Conservation (phyloP, 2,797 vertebrate species). For the Muscicapa comitata region DNA sequence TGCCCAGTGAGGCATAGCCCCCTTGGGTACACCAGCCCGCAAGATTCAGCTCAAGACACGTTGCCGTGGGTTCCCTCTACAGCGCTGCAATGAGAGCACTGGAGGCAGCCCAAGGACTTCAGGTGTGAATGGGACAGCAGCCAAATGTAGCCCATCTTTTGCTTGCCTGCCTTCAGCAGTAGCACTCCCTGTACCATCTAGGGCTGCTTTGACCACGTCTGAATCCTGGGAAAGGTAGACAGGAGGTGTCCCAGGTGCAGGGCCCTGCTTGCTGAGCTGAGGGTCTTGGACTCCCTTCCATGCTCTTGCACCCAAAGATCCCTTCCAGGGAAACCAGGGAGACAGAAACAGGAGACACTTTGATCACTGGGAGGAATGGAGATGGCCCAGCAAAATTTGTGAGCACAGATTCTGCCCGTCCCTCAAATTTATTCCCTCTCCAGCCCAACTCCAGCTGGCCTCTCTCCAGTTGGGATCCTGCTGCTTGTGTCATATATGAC, state of each 20-base stretch:
- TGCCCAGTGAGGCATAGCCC: neutral
- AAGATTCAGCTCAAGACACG: neutral
- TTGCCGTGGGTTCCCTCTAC: neutral
- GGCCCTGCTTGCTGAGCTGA: neutral
- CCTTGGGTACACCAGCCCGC: neutral
- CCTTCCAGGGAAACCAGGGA: neutral
- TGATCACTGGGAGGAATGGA: neutral
- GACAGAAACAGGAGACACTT: neutral
- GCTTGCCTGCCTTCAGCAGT: neutral
- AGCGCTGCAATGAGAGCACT: fast-evolving
- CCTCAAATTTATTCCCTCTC: neutral
- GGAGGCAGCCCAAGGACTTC: neutral
- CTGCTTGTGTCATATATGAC: neutral
- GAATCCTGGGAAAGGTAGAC: neutral
- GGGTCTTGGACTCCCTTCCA: neutral
- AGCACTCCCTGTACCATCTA: neutral
- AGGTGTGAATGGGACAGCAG: neutral
- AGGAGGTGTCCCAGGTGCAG: neutral
- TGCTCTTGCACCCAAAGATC: neutral
- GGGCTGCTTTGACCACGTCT: neutral
- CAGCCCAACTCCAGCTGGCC: neutral
- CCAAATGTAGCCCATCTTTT: neutral
- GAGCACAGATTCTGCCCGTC: neutral
- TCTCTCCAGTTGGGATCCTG: neutral
- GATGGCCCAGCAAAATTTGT: neutral